Percentiles rank a stretch among this genome's conserved stretches.
phyloP scores from a whole-genome alignment of 2,888 invertebrate genomes.

The Lasioglossum figueresi region DNA sequence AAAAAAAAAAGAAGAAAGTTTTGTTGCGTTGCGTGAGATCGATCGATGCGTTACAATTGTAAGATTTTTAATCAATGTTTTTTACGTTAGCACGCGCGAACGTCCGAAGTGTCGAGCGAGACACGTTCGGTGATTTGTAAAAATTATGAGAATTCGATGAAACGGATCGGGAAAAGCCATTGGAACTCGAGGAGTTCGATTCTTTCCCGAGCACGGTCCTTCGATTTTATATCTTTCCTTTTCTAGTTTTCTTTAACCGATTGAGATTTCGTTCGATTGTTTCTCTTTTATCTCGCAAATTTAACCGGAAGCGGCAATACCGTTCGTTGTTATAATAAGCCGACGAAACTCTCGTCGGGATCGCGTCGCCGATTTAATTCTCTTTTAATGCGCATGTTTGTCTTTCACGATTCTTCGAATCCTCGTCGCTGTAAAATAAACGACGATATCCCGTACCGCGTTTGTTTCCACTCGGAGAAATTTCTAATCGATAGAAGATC shows the following conservation, averaged over 20 bases:
- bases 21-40: not conserved
- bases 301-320: constrained; percentile 37
- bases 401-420: constrained; percentile 26
- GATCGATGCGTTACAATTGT: not conserved
- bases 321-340: constrained; percentile 39
- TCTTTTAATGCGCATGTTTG: constrained; percentile 23
- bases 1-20: too few relatives aligned
- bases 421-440: constrained; percentile 38
- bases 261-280: constrained; percentile 24
- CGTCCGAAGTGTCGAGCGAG: not conserved
- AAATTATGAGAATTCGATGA: not conserved
- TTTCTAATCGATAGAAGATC: constrained; percentile 8
- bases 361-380: constrained; percentile 13
- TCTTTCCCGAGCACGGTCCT: not conserved
- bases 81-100: not conserved
- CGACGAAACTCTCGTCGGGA: constrained; percentile 22
- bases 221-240: not conserved
- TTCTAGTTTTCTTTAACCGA: not conserved
- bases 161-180: not conserved
- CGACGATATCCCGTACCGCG: constrained; percentile 13
- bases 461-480: not conserved
- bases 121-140: not conserved
- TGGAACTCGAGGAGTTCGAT: not conserved
- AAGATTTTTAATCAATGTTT: not conserved
- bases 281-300: not conserved